Evolutionary conservation across 2,797 vertebrate genomes (phyloP), one percentile per base, ranked within the genome.

Genomic region (Pangasius djambal): DNA sequence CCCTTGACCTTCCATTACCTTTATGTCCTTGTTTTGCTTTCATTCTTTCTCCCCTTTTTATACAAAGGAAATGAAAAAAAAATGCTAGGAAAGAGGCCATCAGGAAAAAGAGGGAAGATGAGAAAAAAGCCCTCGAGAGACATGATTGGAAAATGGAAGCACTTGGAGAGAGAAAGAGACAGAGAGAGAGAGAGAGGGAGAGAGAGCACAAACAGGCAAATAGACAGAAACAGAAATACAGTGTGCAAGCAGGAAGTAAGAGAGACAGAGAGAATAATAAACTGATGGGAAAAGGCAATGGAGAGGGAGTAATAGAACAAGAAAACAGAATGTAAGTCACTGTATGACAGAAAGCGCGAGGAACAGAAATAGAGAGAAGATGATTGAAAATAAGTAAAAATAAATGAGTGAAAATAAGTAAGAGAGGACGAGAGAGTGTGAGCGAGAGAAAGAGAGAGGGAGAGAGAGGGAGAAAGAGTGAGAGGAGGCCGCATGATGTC

Each of bases 121-220:
- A 69, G 63, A 82, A 63, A 69, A 82, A 82, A 81, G 78, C 86
- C 34, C 86, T 82, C 8, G 13, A 87, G 86, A 87, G 78, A 70
- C 77, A 55, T 78, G 63, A 87, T 87, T 69, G 78, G 13, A 85
- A 85, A 85, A 85, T 85, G 67, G 50, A 81, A 82, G 63, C 86
- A 81, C 86, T 87, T 81, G 50, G 74, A 78, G 37, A 63, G 52
- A 67, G 48, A 74, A 67, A 86, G 28, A 86, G 50, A 86, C 50
- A 77, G 40, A 77, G 72, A 86, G 28, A 67, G 40, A 67, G 63
- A 85, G 83, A 85, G 63, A 85, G 28, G 34, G 83, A 86, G 83
- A 70, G 83, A 75, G 28, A 13, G 16, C n/a, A 22, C 12, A n/a
- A 48, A 67, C 22, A 63, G 20, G 34, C 57, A 52, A 55, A 70